Evolutionary conservation across 2,797 vertebrate genomes (phyloP).

Genomic region (Distichodus sexfasciatus): DNA sequence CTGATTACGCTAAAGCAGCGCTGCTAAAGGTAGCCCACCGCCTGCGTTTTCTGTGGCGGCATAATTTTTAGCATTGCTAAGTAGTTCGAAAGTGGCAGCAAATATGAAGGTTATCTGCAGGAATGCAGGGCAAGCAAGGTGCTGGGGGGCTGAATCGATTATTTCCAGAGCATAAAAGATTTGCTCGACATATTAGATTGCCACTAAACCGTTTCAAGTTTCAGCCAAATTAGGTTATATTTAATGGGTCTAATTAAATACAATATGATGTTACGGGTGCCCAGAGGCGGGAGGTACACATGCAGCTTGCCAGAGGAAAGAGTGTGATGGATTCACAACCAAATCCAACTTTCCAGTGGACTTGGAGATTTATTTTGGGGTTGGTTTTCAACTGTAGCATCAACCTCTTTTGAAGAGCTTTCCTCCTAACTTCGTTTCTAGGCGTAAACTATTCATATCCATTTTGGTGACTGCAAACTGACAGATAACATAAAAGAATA

Average conservation of each 20-base stretch:
- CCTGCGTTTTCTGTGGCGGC: no score
- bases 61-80: no score
- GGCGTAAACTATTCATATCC: not conserved
- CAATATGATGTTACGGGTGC: constrained; percentile 49
- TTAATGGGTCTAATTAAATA: constrained; percentile 76
- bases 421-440: no score
- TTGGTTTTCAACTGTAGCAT: no score
- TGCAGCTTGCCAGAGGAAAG: constrained; percentile 30
- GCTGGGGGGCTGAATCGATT: constrained; percentile 66
- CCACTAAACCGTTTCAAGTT: constrained; percentile 75
- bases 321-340: constrained; percentile 13
- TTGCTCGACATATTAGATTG: constrained; percentile 70
- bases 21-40: not conserved
- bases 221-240: constrained; percentile 75
- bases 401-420: no score
- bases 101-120: constrained; percentile 58
- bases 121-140: constrained; percentile 63
- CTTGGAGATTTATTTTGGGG: not conserved
- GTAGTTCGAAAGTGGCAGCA: constrained; percentile 3
- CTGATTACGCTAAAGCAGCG: not conserved
- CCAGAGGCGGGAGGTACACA: constrained; percentile 27
- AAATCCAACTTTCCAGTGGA: not conserved
- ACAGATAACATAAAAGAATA: not conserved
- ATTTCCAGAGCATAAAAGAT: constrained; percentile 61
- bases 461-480: not conserved